Base-by-base conservation (phyloP, 2,888 invertebrate genomes). In the Tachina grossa region DNA sequence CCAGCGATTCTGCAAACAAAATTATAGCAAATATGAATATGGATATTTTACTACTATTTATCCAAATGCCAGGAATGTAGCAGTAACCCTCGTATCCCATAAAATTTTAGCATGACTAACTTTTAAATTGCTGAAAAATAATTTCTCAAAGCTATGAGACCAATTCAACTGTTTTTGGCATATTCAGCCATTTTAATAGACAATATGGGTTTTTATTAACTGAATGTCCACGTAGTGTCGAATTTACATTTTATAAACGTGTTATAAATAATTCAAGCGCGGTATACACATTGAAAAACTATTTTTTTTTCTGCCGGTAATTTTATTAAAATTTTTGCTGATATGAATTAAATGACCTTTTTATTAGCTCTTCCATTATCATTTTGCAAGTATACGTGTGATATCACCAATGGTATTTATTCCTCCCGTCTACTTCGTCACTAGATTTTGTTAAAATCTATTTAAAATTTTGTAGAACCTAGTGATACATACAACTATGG, bases 291-390 rank as follows among this genome's bases (percentile, higher is more conserved):
- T 16, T 49, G 8, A 16, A 39, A n/a, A 61, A 16, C 1, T 16
- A 10, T 41, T 61, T n/a, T 2, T 19, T 43, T 63, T 13, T 43
- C 1, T 49, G 14, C 10, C 51, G 16, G 31, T n/a, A 9, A 39
- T 69, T 31, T 65, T 49, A 47, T 22, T 66, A 41, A 22, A 59
- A 39, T 49, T 72, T 80, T 65, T 80, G 72, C 55, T 80, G 79
- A 80, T 72, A 72, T 80, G 55, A 80, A 55, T 72, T 80, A 49
- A 63, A 31, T 79, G 47, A 57, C 61, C 71, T 72, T 49, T 72
- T 72, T 43, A 14, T 13, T 22, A 41, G 16, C 22, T 77, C 39
- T 59, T 57, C n/a, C 14, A 49, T 80, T 74, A 80, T 72, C 72
- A 74, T 39, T 10, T 79, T 47, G 41, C 51, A 53, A 22, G 59